Evolutionary conservation across 2,797 vertebrate species (phyloP).

Genomic region (Chloroceryle amazona): DNA sequence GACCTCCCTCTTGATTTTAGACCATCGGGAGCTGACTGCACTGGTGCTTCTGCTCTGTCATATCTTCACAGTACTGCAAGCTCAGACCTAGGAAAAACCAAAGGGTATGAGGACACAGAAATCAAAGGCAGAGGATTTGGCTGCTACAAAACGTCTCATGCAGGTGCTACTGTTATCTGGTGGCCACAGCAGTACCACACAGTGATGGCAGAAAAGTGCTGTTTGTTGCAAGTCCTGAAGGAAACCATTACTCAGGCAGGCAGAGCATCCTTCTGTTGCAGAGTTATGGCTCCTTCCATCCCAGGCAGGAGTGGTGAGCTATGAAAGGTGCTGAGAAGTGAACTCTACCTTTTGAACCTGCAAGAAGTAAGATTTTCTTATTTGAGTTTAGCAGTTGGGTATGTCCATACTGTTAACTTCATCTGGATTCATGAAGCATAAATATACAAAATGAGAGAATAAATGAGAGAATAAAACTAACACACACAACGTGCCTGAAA

Average conservation of each 20-base stretch:
- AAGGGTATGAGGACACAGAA: background rate
- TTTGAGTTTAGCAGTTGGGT: background rate
- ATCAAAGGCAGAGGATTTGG: background rate
- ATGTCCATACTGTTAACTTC: background rate
- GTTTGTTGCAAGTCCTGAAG: background rate
- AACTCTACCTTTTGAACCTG: background rate
- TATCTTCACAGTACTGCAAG: background rate
- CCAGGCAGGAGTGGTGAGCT: background rate
- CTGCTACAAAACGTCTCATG: background rate
- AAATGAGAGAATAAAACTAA: background rate
- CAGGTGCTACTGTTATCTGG: background rate
- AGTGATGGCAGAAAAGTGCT: background rate
- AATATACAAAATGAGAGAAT: background rate
- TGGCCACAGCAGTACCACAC: background rate
- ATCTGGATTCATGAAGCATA: background rate
- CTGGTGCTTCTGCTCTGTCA: background rate
- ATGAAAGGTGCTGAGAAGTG: background rate
- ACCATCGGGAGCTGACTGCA: fast-evolving
- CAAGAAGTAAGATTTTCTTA: background rate
- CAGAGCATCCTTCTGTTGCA: background rate
- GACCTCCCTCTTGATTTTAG: background rate
- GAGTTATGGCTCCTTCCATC: background rate
- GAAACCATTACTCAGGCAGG: background rate
- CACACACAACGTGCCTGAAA: background rate
- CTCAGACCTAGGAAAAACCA: background rate